A percentile compares a stretch with the other conserved stretches of the same genome.
phyloP scores from a whole-genome alignment of 2,888 invertebrate species.

The Sacculina carcini region DNA sequence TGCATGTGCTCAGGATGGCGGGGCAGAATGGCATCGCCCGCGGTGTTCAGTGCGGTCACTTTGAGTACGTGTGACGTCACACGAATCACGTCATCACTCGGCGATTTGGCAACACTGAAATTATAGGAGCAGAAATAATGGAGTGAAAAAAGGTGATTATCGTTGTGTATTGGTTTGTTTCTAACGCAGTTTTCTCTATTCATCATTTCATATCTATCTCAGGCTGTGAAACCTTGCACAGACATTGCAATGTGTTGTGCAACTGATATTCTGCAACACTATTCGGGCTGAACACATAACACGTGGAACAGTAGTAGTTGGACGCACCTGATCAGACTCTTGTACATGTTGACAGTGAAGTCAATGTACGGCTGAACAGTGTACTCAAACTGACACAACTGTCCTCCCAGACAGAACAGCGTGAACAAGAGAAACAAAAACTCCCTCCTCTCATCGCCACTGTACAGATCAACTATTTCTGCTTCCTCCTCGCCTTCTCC shows the following conservation, averaged over 20 bases:
- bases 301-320: no score
- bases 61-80: background rate
- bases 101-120: no score
- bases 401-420: constrained; percentile 29
- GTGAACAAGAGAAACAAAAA: constrained; percentile 28
- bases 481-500: constrained; percentile 26
- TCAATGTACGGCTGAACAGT: constrained; percentile 26
- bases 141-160: no score
- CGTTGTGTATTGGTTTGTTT: no score
- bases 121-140: no score
- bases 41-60: background rate
- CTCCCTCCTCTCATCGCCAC: constrained; percentile 25
- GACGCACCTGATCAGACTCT: constrained; percentile 23
- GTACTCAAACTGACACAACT: constrained; percentile 30
- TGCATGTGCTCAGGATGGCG: background rate
- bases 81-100: background rate
- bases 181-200: no score
- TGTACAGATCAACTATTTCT: constrained; percentile 22
- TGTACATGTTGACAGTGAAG: constrained; percentile 26
- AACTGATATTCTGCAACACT: no score
- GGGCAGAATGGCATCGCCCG: background rate
- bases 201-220: no score
- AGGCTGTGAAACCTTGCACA: no score
- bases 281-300: no score
- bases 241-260: no score